Evolutionary conservation across 2,888 invertebrate genomes (phyloP).

Genomic region (Erebia palarica): DNA sequence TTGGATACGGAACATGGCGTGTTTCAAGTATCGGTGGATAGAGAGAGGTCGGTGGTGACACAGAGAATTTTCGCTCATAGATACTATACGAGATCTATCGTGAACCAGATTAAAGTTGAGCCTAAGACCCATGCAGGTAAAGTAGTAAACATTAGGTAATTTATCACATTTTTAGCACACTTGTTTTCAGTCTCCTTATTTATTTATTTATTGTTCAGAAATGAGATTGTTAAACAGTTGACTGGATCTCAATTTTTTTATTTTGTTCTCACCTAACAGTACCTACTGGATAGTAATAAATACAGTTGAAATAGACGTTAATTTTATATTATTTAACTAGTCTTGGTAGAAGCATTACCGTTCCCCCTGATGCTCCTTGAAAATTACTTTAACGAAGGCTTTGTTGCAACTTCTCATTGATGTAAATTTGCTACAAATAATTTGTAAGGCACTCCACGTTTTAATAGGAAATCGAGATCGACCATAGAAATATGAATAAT

Average conservation of each 20-base stretch:
- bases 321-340: too few species aligned
- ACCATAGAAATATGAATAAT: slow-evolving; percentile 1
- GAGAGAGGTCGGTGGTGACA: slow-evolving; percentile 73
- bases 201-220: too few species aligned
- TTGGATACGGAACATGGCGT: slow-evolving; percentile 73
- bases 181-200: too few species aligned
- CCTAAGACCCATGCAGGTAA: slow-evolving; percentile 69
- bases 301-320: too few species aligned
- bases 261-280: too few species aligned
- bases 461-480: neutral
- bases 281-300: too few species aligned
- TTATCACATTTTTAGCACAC: too few species aligned
- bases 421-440: neutral
- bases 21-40: slow-evolving; percentile 74
- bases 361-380: too few species aligned
- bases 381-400: neutral
- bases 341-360: too few species aligned
- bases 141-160: slow-evolving; percentile 5
- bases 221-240: too few species aligned
- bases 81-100: slow-evolving; percentile 74
- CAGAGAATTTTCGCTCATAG: slow-evolving; percentile 76
- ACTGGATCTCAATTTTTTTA: too few species aligned
- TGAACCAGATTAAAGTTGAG: slow-evolving; percentile 75
- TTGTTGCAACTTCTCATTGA: neutral
- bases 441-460: neutral